Conservation (phyloP, 2,113 vertebrate genomes). For the Cynoglossus semilaevis region DNA sequence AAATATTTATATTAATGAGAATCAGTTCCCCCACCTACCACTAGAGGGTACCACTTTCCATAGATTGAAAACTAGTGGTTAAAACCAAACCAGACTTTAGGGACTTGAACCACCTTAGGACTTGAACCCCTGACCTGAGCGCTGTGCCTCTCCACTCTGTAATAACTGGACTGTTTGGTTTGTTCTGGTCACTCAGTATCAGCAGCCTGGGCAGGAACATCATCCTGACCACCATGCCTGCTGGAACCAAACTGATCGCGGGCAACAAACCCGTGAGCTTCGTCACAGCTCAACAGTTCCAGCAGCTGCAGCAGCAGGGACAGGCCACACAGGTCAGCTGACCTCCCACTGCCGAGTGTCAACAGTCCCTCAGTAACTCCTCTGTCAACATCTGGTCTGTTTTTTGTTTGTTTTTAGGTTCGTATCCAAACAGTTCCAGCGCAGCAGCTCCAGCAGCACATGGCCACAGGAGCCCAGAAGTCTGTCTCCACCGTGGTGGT, state of each 20-base stretch:
- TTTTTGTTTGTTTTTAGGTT: constrained; percentile 74
- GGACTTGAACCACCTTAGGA: background rate
- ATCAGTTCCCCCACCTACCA: no score
- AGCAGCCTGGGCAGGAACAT: constrained; percentile 93
- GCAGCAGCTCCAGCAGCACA: constrained; percentile 89
- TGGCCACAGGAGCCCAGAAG: constrained; percentile 84
- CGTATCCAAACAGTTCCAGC: constrained; percentile 93
- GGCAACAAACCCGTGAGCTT: constrained; percentile 98
- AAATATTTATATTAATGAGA: no score
- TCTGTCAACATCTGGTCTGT: background rate
- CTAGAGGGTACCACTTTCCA: no score
- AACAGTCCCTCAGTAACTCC: no score
- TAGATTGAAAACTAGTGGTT: no score
- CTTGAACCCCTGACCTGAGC: no score
- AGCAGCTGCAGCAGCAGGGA: constrained; percentile 97
- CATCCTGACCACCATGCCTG: constrained; percentile 96
- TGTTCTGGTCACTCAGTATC: constrained; percentile 53
- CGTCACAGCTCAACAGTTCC: constrained; percentile 94
- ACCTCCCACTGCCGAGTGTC: no score
- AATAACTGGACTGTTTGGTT: no score
- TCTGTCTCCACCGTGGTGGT: constrained; percentile 93
- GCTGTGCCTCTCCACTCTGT: no score
- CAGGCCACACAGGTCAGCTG: constrained; percentile 90
- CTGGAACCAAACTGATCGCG: constrained; percentile 92
- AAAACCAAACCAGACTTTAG: no score